Evolutionary conservation across 2,113 vertebrate genomes (phyloP), one percentile per base, ranked within the genome.

Genomic region (Neodontobutis hainanensis): DNA sequence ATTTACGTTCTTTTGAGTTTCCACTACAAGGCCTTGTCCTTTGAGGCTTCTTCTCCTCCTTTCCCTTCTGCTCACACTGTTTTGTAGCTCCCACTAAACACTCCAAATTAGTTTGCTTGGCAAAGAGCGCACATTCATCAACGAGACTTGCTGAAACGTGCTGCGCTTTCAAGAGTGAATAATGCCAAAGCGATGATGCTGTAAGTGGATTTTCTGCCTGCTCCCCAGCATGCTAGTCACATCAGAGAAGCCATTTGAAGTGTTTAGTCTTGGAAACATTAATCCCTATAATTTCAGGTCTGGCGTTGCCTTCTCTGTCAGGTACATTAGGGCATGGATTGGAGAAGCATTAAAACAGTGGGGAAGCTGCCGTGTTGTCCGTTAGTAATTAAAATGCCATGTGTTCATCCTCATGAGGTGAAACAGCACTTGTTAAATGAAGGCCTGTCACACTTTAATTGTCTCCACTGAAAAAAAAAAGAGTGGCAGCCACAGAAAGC

Each of bases 401-500:
- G 90, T 90, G 82, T 88, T 92, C 83, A 68, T 90, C 75, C 88
- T 89, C 77, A 86, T 71, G 80, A 89, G 86, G 88, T 89, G 88
- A 90, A 90, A 85, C 75, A 68, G 79, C 72, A 75, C 77, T 85
- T 90, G 86, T 86, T 90, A 88, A 89, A 90, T 90, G 88, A 91
- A 85, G 84, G 81, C 85, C 89, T 92, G 90, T 89, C 92, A 91
- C 80, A 82, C 80, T 88, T 84, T 92, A 92, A 91, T 92, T 91
- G 88, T 88, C 88, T 90, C 90, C 79, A 16, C 90, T 77, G 87
- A 82, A 78, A 78, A 63, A 69, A 15, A 38, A 45, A 60, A 77
- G 67, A 77, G 59, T 60, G 70, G 40, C 35, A 59, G 64, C 65
- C 12, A 61, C 45, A 65, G 47, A 48, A 57, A 44, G 15, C 58